phyloP scores from a whole-genome alignment of 2,113 vertebrate genomes.

The Patagioenas fasciata region DNA sequence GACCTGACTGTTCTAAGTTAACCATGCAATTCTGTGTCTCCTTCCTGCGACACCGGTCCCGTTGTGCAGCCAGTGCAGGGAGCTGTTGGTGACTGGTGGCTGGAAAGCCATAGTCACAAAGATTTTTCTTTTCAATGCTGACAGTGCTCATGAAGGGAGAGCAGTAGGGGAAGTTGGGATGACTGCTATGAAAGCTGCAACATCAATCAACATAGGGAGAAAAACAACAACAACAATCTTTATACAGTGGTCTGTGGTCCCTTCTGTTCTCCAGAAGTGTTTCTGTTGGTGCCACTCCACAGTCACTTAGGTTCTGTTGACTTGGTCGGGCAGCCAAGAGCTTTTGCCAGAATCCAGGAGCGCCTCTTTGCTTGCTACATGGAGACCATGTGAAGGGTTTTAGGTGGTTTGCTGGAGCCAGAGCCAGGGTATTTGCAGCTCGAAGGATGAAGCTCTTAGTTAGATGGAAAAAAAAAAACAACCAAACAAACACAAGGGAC shows the following conservation, averaged over 20 bases:
- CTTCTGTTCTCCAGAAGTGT: background rate
- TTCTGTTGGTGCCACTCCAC: background rate
- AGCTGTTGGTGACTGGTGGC: background rate
- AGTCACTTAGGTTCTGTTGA: background rate
- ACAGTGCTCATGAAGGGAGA: background rate
- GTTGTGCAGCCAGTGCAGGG: too few relatives aligned
- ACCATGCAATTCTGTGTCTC: background rate
- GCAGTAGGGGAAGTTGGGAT: background rate
- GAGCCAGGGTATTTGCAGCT: background rate
- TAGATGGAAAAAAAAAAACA: background rate
- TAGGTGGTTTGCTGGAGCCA: background rate
- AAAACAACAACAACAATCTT: background rate
- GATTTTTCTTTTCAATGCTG: background rate
- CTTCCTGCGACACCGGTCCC: background rate
- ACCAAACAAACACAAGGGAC: background rate
- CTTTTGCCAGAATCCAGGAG: background rate
- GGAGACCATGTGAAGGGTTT: background rate
- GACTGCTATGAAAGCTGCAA: background rate
- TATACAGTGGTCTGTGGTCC: background rate
- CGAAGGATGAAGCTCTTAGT: background rate
- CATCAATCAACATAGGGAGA: background rate
- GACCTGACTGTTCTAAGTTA: background rate
- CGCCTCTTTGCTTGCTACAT: background rate
- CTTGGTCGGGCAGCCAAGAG: background rate
- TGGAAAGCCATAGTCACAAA: background rate